Conservation (phyloP, 1,140 invertebrate species). For the Drosophila miranda region DNA sequence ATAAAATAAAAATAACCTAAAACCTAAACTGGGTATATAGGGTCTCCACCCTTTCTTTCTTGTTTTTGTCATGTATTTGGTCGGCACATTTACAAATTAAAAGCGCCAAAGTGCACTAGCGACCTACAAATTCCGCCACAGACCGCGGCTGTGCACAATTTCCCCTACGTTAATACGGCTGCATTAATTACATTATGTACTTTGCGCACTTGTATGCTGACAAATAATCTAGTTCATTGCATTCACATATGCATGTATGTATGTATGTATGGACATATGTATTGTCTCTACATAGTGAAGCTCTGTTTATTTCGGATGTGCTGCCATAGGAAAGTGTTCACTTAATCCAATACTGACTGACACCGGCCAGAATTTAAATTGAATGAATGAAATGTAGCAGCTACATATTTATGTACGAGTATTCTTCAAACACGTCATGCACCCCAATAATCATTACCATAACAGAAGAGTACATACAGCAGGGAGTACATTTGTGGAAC, state of each 20-base stretch:
- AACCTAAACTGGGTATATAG: no score
- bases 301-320: constrained; percentile 27
- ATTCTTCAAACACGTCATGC: constrained; percentile 32
- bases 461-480: constrained; percentile 29
- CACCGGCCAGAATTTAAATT: constrained; percentile 29
- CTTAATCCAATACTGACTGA: constrained; percentile 31
- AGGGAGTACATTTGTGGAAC: constrained; percentile 4
- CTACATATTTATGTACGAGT: background rate
- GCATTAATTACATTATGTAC: constrained; percentile 53
- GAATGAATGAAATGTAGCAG: constrained; percentile 37
- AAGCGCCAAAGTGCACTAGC: constrained; percentile 21
- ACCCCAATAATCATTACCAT: constrained; percentile 42
- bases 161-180: constrained; percentile 29
- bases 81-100: background rate
- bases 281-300: background rate
- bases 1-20: no score
- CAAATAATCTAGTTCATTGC: constrained; percentile 46
- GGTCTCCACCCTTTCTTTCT: no score
- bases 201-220: constrained; percentile 20
- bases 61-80: no score
- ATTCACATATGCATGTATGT: constrained; percentile 2
- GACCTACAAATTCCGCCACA: constrained; percentile 32
- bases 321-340: constrained; percentile 37
- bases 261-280: constrained; percentile 2
- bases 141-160: constrained; percentile 30